Percentiles rank a stretch among this genome's conserved stretches.
phyloP scores from a whole-genome alignment of 2,113 vertebrate genomes.

The Bubalus kerabau region DNA sequence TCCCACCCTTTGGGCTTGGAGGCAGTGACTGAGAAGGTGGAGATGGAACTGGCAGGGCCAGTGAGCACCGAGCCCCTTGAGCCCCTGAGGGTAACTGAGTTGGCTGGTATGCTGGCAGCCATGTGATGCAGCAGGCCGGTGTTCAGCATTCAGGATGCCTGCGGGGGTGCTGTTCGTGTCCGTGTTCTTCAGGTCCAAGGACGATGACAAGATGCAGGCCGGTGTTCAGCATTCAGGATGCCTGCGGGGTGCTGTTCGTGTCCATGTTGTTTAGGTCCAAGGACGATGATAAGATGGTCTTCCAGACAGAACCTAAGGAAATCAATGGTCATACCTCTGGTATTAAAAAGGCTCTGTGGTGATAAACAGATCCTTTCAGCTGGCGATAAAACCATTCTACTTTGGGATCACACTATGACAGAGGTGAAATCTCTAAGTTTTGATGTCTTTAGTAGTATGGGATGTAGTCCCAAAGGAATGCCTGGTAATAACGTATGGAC shows the following conservation, averaged over 20 bases:
- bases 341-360: constrained; percentile 98
- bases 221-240: constrained; percentile 94
- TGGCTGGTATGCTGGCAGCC: constrained; percentile 96
- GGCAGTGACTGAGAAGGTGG: constrained; percentile 39
- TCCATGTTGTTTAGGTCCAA: constrained; percentile 86
- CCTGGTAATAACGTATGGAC: constrained; percentile 93
- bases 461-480: constrained; percentile 91
- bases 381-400: constrained; percentile 96
- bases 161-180: constrained; percentile 90
- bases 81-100: constrained; percentile 95
- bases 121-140: constrained; percentile 98
- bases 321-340: constrained; percentile 93
- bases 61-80: background rate
- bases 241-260: constrained; percentile 92
- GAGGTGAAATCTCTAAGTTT: constrained; percentile 91
- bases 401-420: constrained; percentile 92
- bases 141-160: constrained; percentile 96
- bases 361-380: constrained; percentile 96
- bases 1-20: constrained; percentile 54
- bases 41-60: constrained; percentile 47
- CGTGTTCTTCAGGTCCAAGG: constrained; percentile 85
- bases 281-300: constrained; percentile 82
- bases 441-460: constrained; percentile 94
- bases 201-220: constrained; percentile 78
- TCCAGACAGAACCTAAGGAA: constrained; percentile 91